Evolutionary conservation across 2,888 invertebrate genomes (phyloP).

Genomic region (Balanococcus diminutus): DNA sequence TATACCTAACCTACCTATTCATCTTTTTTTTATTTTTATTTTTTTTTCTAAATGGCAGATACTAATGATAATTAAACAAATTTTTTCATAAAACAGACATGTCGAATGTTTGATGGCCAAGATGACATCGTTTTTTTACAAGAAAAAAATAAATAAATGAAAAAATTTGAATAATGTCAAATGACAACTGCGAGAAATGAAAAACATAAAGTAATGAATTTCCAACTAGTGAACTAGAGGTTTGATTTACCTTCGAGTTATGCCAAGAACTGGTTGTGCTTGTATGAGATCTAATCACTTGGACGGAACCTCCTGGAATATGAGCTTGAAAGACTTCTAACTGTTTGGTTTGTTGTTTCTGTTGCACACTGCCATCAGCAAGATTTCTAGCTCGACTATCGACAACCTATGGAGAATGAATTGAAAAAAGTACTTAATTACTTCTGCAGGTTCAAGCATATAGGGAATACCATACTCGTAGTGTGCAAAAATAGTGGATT

Average conservation of each 20-base stretch:
- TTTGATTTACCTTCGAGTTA: constrained; percentile 57
- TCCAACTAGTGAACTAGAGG: neutral
- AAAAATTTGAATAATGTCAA: too few species aligned
- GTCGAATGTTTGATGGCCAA: neutral
- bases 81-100: neutral
- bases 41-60: too few species aligned
- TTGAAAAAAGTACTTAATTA: constrained; percentile 26
- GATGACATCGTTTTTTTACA: too few species aligned
- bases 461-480: too few species aligned
- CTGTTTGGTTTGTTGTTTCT: constrained; percentile 63
- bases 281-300: constrained; percentile 72
- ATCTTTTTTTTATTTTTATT: too few species aligned
- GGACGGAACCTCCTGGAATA: constrained; percentile 71
- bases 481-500: too few species aligned
- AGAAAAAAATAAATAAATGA: too few species aligned
- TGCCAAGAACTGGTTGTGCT: constrained; percentile 58
- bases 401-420: constrained; percentile 65
- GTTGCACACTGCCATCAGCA: constrained; percentile 64
- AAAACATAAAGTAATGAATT: neutral
- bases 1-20: too few species aligned
- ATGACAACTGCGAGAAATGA: neutral
- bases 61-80: too few species aligned
- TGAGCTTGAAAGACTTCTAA: constrained; percentile 76
- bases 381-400: constrained; percentile 65
- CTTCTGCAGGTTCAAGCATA: too few species aligned